Evolutionary conservation across 2,113 vertebrate genomes (phyloP), one percentile per base, ranked within the genome.

Genomic region (Osmerus eperlanus): DNA sequence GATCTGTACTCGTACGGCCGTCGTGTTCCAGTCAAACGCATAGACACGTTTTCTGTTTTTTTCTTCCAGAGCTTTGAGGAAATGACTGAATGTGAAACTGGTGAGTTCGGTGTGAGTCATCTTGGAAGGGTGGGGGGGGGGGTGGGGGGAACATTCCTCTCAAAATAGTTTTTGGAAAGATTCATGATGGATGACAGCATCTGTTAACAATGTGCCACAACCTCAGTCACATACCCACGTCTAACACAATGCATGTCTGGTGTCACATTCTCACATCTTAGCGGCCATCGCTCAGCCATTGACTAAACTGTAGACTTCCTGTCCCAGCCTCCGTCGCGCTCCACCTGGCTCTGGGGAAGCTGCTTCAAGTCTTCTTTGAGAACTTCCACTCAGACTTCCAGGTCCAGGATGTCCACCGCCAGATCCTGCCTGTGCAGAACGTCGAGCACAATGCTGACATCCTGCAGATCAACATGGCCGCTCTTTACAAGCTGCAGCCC

Each of bases 331-430:
- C 90, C 70, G 2, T 73, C n/a, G 71, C 61, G 72, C 87, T 92
- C n/a, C 81, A 90, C 59, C 36, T 53, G 7, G 86, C 83, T 1
- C 76, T 92, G 74, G 70, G 72, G 0, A 84, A 83, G 71, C 56
- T 92, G 67, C 83, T 92, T 29, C 85, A 89, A 75, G 67, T 81
- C 19, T 91, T 89, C 73, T 92, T 91, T 60, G 81, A 85, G 72
- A 92, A 90, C 86, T 91, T 92, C 77, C 85, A 83, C 47, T 84
- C 88, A 4, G 82, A 90, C 82, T 87, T 90, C 81, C 69, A 76
- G 52, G 41, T 29, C 32, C 72, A 74, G 41, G 72, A 69, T 0
- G 7, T 79, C 0, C 11, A 52, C 54, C 13, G 0, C 29, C n/a
- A 28, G 25, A 3, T 28, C 53, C 65, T 36, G 0, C 68, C 72